A percentile compares a stretch with the other conserved stretches of the same genome.
These are phyloP conservation scores for Dicroscelio sp. DNA, from an alignment of 2,888 invertebrate species.

Conservation along the genomic window DNA sequence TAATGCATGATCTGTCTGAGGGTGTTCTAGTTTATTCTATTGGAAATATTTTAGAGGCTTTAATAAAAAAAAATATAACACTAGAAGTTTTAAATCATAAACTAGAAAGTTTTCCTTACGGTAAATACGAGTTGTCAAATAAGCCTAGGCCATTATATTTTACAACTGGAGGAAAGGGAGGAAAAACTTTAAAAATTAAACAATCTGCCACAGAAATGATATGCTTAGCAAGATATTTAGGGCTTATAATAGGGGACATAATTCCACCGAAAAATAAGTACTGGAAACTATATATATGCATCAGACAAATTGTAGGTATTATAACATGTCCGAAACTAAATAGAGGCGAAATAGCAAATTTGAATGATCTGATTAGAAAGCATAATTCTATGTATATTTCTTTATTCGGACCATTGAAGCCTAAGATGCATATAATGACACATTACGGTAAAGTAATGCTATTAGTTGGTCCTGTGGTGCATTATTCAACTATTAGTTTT, in stretches of 20 bases:
- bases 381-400: not conserved
- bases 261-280: not conserved
- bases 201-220: not conserved
- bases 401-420: no score
- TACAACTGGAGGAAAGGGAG: constrained; percentile 20
- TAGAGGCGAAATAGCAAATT: not conserved
- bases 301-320: not conserved
- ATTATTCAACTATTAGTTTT: not conserved
- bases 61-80: not conserved
- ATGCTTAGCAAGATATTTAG: not conserved
- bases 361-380: not conserved
- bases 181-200: not conserved
- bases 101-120: constrained; percentile 4
- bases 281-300: not conserved
- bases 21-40: constrained; percentile 18
- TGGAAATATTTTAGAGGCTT: not conserved
- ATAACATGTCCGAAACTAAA: not conserved
- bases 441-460: no score
- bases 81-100: constrained; percentile 3
- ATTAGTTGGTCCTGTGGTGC: no score
- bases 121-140: not conserved
- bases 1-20: constrained; percentile 17
- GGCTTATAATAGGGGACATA: not conserved
- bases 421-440: no score
- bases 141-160: constrained; percentile 35